phyloP scores from a whole-genome alignment of 2,888 invertebrate species.

The Folsomia candida region DNA sequence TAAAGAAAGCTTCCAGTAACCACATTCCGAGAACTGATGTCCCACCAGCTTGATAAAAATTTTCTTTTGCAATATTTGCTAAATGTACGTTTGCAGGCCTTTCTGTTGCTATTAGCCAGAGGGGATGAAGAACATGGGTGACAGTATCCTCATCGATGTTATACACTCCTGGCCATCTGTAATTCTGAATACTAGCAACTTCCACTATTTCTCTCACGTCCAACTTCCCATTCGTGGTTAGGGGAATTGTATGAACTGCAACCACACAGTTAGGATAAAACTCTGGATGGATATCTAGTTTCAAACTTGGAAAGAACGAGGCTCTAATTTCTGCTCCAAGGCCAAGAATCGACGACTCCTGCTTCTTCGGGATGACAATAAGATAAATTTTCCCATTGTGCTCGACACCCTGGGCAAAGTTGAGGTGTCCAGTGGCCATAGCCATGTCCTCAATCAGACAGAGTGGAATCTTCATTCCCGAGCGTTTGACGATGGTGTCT shows the following conservation, averaged over 20 bases:
- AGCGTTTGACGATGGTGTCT: constrained; percentile 72
- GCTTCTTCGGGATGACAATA: constrained; percentile 54
- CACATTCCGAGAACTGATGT: background rate
- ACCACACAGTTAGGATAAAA: constrained; percentile 12
- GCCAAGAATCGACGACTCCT: background rate
- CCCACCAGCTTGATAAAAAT: constrained; percentile 8
- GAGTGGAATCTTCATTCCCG: constrained; percentile 69
- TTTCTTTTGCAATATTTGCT: background rate
- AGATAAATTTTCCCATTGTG: constrained; percentile 57
- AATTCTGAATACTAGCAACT: background rate
- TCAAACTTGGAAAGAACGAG: background rate
- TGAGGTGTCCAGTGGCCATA: constrained; percentile 16
- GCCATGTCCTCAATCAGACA: constrained; percentile 59
- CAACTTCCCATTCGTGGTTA: constrained; percentile 5
- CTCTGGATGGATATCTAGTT: background rate
- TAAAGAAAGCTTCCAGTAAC: background rate
- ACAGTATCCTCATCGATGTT: background rate
- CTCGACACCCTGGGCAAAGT: constrained; percentile 27
- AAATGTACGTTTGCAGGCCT: background rate
- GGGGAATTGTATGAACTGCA: constrained; percentile 1
- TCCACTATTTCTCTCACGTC: background rate
- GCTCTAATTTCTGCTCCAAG: background rate
- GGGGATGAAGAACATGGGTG: background rate
- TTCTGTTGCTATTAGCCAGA: background rate
- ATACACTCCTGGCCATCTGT: background rate